Evolutionary conservation across 2,888 invertebrate genomes (phyloP), one percentile per base, ranked within the genome.

Genomic region (Athetis lepigone): DNA sequence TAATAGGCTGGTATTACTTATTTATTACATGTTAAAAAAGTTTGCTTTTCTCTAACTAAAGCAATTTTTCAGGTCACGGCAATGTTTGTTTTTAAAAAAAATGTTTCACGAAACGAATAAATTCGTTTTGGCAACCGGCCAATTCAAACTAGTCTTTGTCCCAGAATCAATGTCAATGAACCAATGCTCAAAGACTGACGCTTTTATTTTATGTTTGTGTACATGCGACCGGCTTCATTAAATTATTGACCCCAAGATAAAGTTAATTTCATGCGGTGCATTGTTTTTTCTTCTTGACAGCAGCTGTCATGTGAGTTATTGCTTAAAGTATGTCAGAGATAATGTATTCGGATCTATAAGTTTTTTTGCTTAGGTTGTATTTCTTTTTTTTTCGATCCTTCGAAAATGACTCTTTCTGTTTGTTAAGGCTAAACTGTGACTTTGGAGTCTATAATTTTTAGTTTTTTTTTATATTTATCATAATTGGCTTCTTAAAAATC

Each of bases 121-220:
- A 85, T 87, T 80, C 71, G 56, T 83, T 80, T 85, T 93, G 93
- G 93, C 92, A 85, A 59, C 25, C 19, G 59, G 70, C 92, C 93
- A 92, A 87, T 69, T 64, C 70, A 68, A 73, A 79, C 80, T 76
- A 80, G 83, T 87, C 88, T 89, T 91, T 91, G 91, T 91, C 84
- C 85, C 82, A 83, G 84, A 83, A 85, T 83, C 77, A 82, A 83
- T 88, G 92, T 91, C 90, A 89, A 85, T 90, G 93, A 92, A 91
- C 93, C 77, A 79, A 69, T 82, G 73, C 69, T n/a, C n/a, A n/a
- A n/a, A n/a, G n/a, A 66, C 61, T 54, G 66, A 70, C 75, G 69
- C 71, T 72, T 79, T 72, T 76, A 70, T 81, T 78, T 80, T 37
- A 57, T 50, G 25, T 36, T 46, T 68, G 36, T 64, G 62, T 70